Evolutionary conservation across 2,113 vertebrate species (phyloP), one percentile per base, ranked within the genome.

Genomic region (Fregetta grallaria): DNA sequence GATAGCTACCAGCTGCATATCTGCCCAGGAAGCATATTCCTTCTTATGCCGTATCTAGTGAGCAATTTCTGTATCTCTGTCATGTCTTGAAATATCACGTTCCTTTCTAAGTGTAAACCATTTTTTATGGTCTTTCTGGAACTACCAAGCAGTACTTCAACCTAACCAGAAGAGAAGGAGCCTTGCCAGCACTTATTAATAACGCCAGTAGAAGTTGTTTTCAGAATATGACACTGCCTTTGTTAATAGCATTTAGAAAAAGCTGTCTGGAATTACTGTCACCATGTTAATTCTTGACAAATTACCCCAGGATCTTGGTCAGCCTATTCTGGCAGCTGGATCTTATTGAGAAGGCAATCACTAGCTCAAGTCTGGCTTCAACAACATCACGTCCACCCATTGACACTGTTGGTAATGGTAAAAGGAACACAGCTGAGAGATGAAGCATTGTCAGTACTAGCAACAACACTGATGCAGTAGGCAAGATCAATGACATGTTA

Each of bases 241-340:
- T 97, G 44, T 88, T 90, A 96, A 92, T 25, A 93, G 17, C 30
- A 68, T 89, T 92, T 89, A 94, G 74, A 45, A 92, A 83, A 90
- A 90, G 45, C 58, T 85, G 52, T 45, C 90, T 85, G 66, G 40
- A 89, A 71, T 81, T 77, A 87, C 68, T 94, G 80, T 80, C 90
- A 94, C 22, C 18, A 9, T 36, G 47, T 72, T 91, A 95, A 74
- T 82, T 95, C 95, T 91, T 96, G 86, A 95, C 47, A 88, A 86
- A 94, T 94, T 91, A 84, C 71, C 59, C 13, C 47, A 83, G 52
- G 44, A 88, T 70, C 44, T 75, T 88, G 71, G 74, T 91, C 67
- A 73, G 47, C 22, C 36, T 80, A 53, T 21, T 47, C 11, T 82
- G 73, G 58, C 73, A 80, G 58, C 50, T 88, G 55, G 29, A 42